Evolutionary conservation across 2,797 vertebrate species (phyloP), one percentile per base, ranked within the genome.

Genomic region (Erpetoichthys calabaricus): DNA sequence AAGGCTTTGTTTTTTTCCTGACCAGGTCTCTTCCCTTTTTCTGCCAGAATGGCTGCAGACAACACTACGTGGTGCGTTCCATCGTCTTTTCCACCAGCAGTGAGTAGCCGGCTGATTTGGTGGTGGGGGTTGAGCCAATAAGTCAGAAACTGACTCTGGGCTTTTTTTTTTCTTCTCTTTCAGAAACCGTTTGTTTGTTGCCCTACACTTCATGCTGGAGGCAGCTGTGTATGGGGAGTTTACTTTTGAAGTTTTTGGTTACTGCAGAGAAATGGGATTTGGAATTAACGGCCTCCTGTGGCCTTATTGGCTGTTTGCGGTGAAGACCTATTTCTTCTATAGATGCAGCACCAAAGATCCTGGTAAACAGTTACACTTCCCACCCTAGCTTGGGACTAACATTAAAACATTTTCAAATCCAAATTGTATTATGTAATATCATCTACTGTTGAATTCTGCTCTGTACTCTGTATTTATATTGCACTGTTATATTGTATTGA

Each of bases 81-180:
- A 90, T 77, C 80, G 73, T 55, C 66, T 96, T 56, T 91, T 97
- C 65, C 87, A 94, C 60, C 89, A 89, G 47, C 88, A 92, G 94
- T 94, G 75, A 54, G 73, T 52, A 8, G 1, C 25, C 25, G 2
- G 25, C 25, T 25, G 25, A 25, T 25, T 25, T 6, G 46, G 57
- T 3, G 44, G 46, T 57, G 45, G 9, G 10, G 44, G 8, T n/a
- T 5, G 0, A 66, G 57, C 2, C 43, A 53, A 49, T 8, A 7
- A 4, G 6, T 8, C 50, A 4, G 4, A 7, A 45, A 7, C 41
- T 3, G 45, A 6, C 7, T 7, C n/a, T 49, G 3, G 7, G 3
- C 7, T 47, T 47, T 47, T 47, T 47, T 41, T 47, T 47, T 57
- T 45, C 10, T 69, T 45, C 67, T 5, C 10, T 69, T 73, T 4